phyloP scores from a whole-genome alignment of 2,888 invertebrate species.

The Smittia sp. region DNA sequence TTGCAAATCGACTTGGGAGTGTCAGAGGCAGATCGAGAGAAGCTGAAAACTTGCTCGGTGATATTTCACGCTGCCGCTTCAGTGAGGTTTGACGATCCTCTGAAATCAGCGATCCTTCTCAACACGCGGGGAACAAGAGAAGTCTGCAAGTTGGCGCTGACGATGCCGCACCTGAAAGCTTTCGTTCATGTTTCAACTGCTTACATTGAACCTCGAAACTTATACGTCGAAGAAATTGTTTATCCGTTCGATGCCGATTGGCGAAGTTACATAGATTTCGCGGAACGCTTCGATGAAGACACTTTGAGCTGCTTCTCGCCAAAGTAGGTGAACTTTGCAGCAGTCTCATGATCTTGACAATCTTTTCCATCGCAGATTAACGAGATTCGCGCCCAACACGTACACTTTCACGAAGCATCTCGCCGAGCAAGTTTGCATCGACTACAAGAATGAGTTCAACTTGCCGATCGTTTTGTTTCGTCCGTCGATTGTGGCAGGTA shows the following conservation, averaged over 20 bases:
- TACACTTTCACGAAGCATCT: slow-evolving; percentile 88
- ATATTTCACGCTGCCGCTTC: slow-evolving; percentile 43
- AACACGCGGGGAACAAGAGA: slow-evolving; percentile 62
- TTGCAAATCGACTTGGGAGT: slow-evolving; percentile 67
- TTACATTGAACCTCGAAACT: slow-evolving; percentile 52
- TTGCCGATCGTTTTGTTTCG: slow-evolving; percentile 81
- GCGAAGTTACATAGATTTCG: background rate
- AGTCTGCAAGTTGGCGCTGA: slow-evolving; percentile 56
- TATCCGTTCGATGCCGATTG: slow-evolving; percentile 59
- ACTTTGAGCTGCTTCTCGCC: background rate
- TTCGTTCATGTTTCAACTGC: slow-evolving; percentile 87
- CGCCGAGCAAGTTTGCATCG: slow-evolving; percentile 73
- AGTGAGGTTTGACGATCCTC: slow-evolving; percentile 70
- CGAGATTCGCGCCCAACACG: slow-evolving; percentile 65
- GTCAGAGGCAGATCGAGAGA: slow-evolving; percentile 60
- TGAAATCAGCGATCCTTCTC: slow-evolving; percentile 59
- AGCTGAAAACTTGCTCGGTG: slow-evolving; percentile 50
- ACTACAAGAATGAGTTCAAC: slow-evolving; percentile 58
- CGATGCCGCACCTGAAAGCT: slow-evolving; percentile 56
- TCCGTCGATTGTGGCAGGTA: slow-evolving; percentile 67
- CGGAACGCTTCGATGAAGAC: background rate
- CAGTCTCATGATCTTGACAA: too few species aligned
- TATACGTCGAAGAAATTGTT: slow-evolving; percentile 62
- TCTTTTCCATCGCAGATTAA: slow-evolving; percentile 19
- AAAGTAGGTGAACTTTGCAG: too few species aligned